Evolutionary conservation across 2,797 vertebrate species (phyloP), one percentile per base, ranked within the genome.

Genomic region (Etheostoma nigrum): DNA sequence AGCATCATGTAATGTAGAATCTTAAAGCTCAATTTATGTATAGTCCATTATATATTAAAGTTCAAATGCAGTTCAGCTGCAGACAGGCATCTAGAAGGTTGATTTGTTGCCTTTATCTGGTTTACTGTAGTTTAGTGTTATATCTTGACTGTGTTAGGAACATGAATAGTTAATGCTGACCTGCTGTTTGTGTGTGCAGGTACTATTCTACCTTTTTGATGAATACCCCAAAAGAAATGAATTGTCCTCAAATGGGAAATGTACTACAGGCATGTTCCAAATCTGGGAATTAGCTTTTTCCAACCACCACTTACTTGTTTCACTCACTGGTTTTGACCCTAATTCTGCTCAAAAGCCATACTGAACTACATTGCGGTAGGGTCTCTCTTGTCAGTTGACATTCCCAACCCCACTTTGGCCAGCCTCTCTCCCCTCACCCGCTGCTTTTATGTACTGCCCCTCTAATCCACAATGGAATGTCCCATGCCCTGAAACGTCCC

Each of bases 391-490:
- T 89, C 86, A 81, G 78, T 76, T 15, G 67, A 86, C 85, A 49
- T 81, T 79, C 73, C 82, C 75, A 52, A 58, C 77, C 82, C 72
- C 53, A 79, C 85, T 86, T 78, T 86, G 62, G 68, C 81, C 87
- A 78, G 63, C 69, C 71, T 47, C 72, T 72, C 86, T 58, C 82
- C 85, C 84, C 83, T 75, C 85, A 79, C 86, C 86, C 84, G 30
- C 81, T 79, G 84, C 90, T 88, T 91, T 92, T 87, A 88, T 93
- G 86, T 73, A 13, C 79, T 84, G 88, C 76, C 82, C 83, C 86
- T 74, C 86, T 93, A 94, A 95, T 94, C 93, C 91, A 86, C 91
- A 90, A 59, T 84, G 94, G 94, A 95, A 94, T 95, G 94, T 89
- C 91, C 86, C 76, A 33, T 79, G 70, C 74, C 86, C 90, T 57